These are phyloP conservation scores for Garrulus glandarius DNA, from an alignment of 2,797 vertebrate species.

Conservation along the genomic window DNA sequence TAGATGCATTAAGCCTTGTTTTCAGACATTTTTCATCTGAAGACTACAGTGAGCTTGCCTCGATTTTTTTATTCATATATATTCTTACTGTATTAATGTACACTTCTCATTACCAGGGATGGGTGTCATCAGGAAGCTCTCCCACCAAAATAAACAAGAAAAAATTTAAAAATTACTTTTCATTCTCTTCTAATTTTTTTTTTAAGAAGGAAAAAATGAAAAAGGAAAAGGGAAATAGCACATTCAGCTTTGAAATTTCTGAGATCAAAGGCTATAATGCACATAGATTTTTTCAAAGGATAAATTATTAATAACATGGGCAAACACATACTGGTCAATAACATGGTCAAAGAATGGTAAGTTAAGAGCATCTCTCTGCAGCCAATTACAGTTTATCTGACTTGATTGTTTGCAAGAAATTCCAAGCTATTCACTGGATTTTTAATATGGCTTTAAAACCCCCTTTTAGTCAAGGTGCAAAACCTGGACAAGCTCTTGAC, in stretches of 20 bases:
- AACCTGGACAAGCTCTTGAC: not conserved
- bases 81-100: slow-evolving; percentile 45
- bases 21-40: slow-evolving; percentile 73
- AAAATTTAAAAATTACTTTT: slow-evolving; percentile 57
- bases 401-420: not conserved
- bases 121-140: slow-evolving; percentile 32
- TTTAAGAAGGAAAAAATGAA: not conserved
- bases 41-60: slow-evolving; percentile 59
- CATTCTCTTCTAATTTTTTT: not conserved
- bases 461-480: not conserved
- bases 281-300: slow-evolving; percentile 78
- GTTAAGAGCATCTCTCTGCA: not conserved
- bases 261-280: slow-evolving; percentile 80
- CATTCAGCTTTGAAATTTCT: slow-evolving; percentile 72
- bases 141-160: not conserved
- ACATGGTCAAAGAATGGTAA: slow-evolving; percentile 62
- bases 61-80: slow-evolving; percentile 55
- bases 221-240: slow-evolving; percentile 46
- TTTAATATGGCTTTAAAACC: not conserved
- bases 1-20: slow-evolving; percentile 72
- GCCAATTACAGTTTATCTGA: not conserved
- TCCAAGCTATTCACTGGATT: not conserved
- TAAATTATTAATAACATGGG: slow-evolving; percentile 79
- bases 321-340: slow-evolving; percentile 74
- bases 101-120: slow-evolving; percentile 55